Conservation (phyloP, 1,140 invertebrate genomes). For the Drosophila tsacasi region DNA sequence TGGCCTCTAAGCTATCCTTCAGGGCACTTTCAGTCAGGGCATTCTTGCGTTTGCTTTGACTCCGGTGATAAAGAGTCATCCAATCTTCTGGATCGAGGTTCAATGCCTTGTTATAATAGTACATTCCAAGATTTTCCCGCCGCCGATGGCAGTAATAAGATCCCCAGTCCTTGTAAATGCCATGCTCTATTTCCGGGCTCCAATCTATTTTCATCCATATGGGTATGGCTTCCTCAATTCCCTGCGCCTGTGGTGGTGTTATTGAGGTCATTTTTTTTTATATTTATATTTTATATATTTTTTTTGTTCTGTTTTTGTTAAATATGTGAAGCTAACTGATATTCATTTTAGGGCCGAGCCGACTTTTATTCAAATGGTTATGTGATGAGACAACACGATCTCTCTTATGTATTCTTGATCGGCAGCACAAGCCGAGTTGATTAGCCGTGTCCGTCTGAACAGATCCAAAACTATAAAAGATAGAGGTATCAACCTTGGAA, state of each 20-base stretch:
- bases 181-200: constrained; percentile 61
- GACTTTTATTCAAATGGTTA: constrained; percentile 9
- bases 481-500: too few relatives aligned
- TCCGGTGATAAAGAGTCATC: constrained; percentile 60
- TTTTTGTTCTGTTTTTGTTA: constrained; percentile 18
- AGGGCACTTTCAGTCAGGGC: constrained; percentile 57
- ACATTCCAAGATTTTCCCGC: constrained; percentile 58
- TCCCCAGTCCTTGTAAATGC: constrained; percentile 77
- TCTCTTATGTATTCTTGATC: too few relatives aligned
- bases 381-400: neutral
- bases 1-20: constrained; percentile 46
- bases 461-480: too few relatives aligned
- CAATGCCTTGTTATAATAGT: constrained; percentile 69
- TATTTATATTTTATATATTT: constrained; percentile 12
- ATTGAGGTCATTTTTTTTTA: constrained; percentile 43
- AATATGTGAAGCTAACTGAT: constrained; percentile 4
- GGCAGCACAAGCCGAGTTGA: too few relatives aligned
- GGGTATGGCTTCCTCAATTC: constrained; percentile 34
- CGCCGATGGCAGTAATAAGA: constrained; percentile 63
- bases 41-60: constrained; percentile 58
- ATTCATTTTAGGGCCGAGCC: neutral
- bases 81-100: constrained; percentile 47
- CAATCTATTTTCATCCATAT: constrained; percentile 71
- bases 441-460: too few relatives aligned
- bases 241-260: constrained; percentile 5